Evolutionary conservation across 1,140 invertebrate species (phyloP).

Genomic region (Harlomillsia oculata): DNA sequence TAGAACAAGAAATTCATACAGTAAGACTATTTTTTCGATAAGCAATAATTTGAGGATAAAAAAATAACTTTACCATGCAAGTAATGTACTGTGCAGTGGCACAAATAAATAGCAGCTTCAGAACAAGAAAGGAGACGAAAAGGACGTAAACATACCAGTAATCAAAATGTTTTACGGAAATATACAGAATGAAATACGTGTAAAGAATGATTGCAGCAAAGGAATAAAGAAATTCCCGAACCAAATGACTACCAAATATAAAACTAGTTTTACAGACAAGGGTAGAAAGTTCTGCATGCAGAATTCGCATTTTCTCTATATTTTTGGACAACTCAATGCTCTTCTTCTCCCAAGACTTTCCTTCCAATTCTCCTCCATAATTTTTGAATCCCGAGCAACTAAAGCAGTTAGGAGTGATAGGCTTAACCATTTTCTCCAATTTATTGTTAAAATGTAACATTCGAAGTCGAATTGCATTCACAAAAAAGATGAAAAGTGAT

Average conservation of each 20-base stretch:
- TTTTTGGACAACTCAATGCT: background rate
- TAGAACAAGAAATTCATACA: background rate
- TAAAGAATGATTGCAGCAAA: slow-evolving; percentile 14
- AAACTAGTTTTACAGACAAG: slow-evolving; percentile 7
- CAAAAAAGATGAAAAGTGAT: slow-evolving; percentile 18
- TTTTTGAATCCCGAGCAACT: slow-evolving; percentile 5
- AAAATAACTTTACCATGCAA: slow-evolving; percentile 1
- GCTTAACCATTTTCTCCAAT: background rate
- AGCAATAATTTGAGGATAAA: no score
- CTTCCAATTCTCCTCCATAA: slow-evolving; percentile 22
- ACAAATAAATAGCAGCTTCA: slow-evolving; percentile 9
- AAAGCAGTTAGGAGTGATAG: slow-evolving; percentile 12
- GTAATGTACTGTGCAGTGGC: slow-evolving; percentile 4
- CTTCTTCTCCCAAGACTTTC: background rate
- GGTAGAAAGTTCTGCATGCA: slow-evolving; percentile 14
- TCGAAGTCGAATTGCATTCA: slow-evolving; percentile 12
- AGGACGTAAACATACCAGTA: slow-evolving; percentile 6
- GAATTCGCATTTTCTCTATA: slow-evolving; percentile 25
- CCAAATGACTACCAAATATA: slow-evolving; percentile 24
- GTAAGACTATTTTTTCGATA: no score
- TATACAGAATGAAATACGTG: slow-evolving; percentile 17
- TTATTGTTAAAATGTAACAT: slow-evolving; percentile 20
- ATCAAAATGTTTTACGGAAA: background rate
- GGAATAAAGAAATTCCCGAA: slow-evolving; percentile 16
- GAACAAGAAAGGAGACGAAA: slow-evolving; percentile 4